phyloP scores from a whole-genome alignment of 2,888 invertebrate genomes.

The Dicyrtomina minuta region DNA sequence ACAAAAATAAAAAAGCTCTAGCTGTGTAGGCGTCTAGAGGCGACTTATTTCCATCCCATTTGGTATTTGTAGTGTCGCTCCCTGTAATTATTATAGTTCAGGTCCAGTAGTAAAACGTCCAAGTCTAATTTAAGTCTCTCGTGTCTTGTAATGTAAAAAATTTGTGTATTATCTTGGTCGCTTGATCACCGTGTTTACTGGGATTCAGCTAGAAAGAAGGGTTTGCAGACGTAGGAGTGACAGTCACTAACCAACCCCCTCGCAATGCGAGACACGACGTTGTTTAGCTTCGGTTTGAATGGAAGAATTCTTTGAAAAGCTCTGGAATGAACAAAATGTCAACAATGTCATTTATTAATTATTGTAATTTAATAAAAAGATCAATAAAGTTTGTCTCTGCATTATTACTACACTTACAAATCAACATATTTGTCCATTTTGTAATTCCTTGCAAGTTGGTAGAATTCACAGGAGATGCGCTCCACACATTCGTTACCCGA shows the following conservation, averaged over 20 bases:
- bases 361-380: background rate
- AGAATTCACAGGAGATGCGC: constrained; percentile 13
- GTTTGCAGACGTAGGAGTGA: background rate
- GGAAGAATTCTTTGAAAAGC: background rate
- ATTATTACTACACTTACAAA: background rate
- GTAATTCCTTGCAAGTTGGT: background rate
- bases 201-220: constrained; percentile 10
- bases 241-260: background rate
- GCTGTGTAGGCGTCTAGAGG: too few species aligned
- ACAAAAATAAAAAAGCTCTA: too few species aligned
- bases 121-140: too few species aligned
- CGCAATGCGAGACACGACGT: background rate
- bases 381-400: too few species aligned
- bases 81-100: too few species aligned
- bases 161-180: too few species aligned
- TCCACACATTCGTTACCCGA: constrained; percentile 1
- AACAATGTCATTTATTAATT: background rate
- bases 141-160: too few species aligned
- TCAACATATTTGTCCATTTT: background rate
- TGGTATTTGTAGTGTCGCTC: too few species aligned
- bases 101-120: too few species aligned
- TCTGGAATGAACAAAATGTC: background rate
- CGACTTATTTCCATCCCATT: too few species aligned
- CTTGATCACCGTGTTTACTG: too few species aligned
- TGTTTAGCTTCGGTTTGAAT: background rate